phyloP scores from a whole-genome alignment of 2,888 invertebrate species.

The Parnassius glacialis region DNA sequence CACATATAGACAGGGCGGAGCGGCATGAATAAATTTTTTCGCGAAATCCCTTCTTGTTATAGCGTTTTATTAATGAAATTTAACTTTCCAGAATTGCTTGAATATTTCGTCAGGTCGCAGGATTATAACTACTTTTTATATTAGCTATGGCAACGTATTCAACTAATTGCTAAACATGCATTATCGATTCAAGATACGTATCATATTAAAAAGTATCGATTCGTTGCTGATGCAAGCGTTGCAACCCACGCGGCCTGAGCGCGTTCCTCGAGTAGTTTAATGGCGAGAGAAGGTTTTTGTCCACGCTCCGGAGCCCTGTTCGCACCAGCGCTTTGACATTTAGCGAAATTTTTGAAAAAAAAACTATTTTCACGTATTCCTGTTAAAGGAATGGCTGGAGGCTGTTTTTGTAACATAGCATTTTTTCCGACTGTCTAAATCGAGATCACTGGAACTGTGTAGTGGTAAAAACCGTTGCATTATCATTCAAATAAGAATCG shows the following conservation, averaged over 20 bases:
- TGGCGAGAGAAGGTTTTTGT: slow-evolving; percentile 58
- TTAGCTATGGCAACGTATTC: slow-evolving; percentile 44
- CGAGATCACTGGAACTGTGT: slow-evolving; percentile 24
- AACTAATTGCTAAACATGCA: slow-evolving; percentile 51
- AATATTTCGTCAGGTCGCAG: slow-evolving; percentile 12
- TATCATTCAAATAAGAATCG: slow-evolving; percentile 40
- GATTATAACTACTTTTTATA: slow-evolving; percentile 39
- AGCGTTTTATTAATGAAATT: slow-evolving; percentile 21
- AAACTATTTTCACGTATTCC: slow-evolving; percentile 53
- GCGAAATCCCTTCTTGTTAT: slow-evolving; percentile 26
- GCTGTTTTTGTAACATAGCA: slow-evolving; percentile 46
- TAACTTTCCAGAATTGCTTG: slow-evolving; percentile 9
- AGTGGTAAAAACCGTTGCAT: slow-evolving; percentile 36
- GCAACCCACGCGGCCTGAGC: slow-evolving; percentile 33
- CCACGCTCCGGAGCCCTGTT: slow-evolving; percentile 64
- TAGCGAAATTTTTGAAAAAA: slow-evolving; percentile 60
- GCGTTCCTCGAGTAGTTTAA: slow-evolving; percentile 30
- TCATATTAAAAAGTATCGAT: slow-evolving; percentile 42
- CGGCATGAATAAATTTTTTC: slow-evolving; percentile 36
- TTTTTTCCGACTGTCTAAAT: slow-evolving; percentile 33
- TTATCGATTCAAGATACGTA: slow-evolving; percentile 50
- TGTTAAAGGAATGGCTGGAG: slow-evolving; percentile 46
- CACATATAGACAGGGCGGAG: slow-evolving; percentile 34
- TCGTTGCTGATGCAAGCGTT: slow-evolving; percentile 36
- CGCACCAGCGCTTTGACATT: slow-evolving; percentile 63